Conservation (phyloP, 1,140 invertebrate genomes). For the Belonocnema kinseyi region DNA sequence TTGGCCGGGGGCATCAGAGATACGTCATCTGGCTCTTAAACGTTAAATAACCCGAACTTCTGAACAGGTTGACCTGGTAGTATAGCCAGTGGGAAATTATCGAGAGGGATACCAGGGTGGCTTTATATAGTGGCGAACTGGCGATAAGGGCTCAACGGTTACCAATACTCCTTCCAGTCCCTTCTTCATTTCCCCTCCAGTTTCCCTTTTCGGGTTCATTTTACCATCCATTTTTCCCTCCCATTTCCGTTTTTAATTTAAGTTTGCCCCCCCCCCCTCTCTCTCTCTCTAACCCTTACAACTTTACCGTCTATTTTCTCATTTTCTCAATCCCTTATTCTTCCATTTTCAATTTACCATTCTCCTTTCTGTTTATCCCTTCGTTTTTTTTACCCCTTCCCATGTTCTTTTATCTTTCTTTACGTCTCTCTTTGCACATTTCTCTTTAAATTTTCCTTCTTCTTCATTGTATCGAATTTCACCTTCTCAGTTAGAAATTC, state of each 20-base stretch:
- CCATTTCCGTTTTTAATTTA: not conserved
- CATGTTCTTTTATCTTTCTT: too few species aligned
- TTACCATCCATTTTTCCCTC: not conserved
- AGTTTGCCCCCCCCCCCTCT: not conserved
- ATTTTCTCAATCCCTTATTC: too few species aligned
- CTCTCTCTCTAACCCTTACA: not conserved
- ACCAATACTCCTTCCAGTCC: not conserved
- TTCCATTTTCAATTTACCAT: too few species aligned
- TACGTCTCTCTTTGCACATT: too few species aligned
- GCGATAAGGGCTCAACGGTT: constrained; percentile 1
- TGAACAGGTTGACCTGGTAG: constrained; percentile 38
- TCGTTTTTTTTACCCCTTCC: too few species aligned
- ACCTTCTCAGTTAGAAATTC: too few species aligned
- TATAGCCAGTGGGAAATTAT: constrained; percentile 3
- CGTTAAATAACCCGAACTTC: constrained; percentile 42
- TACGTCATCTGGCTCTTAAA: constrained; percentile 47
- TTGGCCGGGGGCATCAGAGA: constrained; percentile 25
- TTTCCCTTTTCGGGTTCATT: not conserved
- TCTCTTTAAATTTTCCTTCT: too few species aligned
- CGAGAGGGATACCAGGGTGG: not conserved
- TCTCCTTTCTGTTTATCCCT: too few species aligned
- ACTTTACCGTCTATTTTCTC: too few species aligned
- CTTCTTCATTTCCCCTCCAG: not conserved
- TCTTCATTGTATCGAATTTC: too few species aligned
- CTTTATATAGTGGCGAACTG: not conserved